Conservation (phyloP, 2,113 vertebrate species). For the Sinocyclocheilus anshuiensis region DNA sequence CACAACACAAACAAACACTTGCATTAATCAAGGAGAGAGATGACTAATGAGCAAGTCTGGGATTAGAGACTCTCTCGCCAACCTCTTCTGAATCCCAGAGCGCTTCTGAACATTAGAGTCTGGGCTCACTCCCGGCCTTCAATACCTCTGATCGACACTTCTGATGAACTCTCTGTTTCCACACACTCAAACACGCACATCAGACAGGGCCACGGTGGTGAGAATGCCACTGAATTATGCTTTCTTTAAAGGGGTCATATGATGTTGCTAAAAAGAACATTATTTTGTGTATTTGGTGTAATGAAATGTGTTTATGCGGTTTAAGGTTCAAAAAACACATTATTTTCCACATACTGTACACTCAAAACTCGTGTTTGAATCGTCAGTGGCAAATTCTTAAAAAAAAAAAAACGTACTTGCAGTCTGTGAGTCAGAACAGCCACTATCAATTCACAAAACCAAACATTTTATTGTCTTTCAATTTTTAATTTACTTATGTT, state of each 20-base stretch:
- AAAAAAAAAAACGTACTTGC: too few species aligned
- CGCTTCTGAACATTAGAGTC: conserved; percentile 37
- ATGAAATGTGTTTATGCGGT: too few species aligned
- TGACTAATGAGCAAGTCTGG: conserved; percentile 64
- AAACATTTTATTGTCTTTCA: background rate
- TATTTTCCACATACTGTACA: too few species aligned
- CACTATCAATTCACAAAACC: too few species aligned
- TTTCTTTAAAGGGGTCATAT: background rate
- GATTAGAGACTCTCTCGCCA: conserved; percentile 55
- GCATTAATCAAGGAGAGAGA: conserved; percentile 55
- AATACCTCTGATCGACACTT: background rate
- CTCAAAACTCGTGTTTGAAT: too few species aligned
- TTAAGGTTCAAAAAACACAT: too few species aligned
- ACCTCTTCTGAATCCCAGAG: conserved; percentile 40
- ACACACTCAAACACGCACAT: background rate
- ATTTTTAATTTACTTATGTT: background rate
- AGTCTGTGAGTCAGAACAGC: too few species aligned
- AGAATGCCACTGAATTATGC: background rate
- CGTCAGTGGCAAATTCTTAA: too few species aligned
- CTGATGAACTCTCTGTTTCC: conserved; percentile 4
- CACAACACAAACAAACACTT: conserved; percentile 59
- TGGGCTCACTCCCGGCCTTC: conserved; percentile 18
- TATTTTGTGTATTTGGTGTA: too few species aligned
- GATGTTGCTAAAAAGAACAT: too few species aligned
- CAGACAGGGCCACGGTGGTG: background rate